phyloP scores from a whole-genome alignment of 1,140 invertebrate genomes.

The Bombus ignitus region DNA sequence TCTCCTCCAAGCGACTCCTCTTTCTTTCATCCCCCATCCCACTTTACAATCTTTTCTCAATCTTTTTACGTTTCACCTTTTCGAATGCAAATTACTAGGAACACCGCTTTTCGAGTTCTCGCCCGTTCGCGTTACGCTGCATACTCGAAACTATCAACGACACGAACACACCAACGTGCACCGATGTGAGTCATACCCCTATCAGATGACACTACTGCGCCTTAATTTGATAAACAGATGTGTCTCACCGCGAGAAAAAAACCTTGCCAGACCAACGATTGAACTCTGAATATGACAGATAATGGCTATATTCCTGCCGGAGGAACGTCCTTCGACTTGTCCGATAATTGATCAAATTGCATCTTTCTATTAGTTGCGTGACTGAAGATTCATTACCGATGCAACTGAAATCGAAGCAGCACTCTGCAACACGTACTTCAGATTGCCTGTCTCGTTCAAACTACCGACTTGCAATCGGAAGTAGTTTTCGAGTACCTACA shows the following conservation, averaged over 20 bases:
- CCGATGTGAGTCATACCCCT: constrained; percentile 27
- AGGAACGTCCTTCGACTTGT: neutral
- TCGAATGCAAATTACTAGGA: constrained; percentile 43
- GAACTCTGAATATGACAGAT: constrained; percentile 22
- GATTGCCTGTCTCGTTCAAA: neutral
- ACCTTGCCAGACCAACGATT: constrained; percentile 16
- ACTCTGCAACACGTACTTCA: neutral
- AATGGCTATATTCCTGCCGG: constrained; percentile 12
- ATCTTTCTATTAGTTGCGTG: neutral
- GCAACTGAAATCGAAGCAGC: neutral
- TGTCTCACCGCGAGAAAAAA: constrained; percentile 17
- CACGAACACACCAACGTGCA: too few species aligned
- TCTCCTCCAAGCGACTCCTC: constrained; percentile 32
- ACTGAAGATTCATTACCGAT: neutral
- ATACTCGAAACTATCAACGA: neutral
- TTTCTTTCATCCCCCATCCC: neutral
- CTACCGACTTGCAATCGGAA: neutral
- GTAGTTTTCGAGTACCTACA: neutral
- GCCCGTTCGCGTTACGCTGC: neutral
- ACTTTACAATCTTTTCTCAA: neutral
- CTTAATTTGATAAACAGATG: constrained; percentile 49
- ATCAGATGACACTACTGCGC: constrained; percentile 47
- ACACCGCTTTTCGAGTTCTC: constrained; percentile 31
- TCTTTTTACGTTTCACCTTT: constrained; percentile 42
- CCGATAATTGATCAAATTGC: constrained; percentile 27